Evolutionary conservation across 2,888 invertebrate genomes (phyloP).

Genomic region (Abrostola triplasia): DNA sequence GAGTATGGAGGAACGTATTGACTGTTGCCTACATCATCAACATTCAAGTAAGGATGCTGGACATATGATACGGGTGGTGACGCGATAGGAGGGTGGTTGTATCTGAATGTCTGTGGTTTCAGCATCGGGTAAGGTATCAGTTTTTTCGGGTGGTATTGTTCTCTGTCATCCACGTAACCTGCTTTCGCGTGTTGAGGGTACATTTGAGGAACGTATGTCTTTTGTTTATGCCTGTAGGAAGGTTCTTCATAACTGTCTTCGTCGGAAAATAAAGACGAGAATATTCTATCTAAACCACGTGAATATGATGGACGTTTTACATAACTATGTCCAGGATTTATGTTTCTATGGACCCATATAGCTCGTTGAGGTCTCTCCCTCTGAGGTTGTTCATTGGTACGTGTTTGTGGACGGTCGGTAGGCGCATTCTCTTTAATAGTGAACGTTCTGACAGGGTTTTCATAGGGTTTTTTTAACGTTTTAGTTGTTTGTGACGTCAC

Average conservation of each 20-base stretch:
- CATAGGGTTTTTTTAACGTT: conserved; percentile 80
- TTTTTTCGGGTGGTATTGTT: conserved; percentile 72
- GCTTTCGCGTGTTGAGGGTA: conserved; percentile 71
- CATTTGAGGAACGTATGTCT: conserved; percentile 58
- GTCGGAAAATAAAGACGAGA: conserved; percentile 78
- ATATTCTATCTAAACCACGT: conserved; percentile 76
- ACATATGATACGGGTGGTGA: conserved; percentile 63
- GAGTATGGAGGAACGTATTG: conserved; percentile 58
- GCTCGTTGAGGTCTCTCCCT: conserved; percentile 71
- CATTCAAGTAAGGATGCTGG: conserved; percentile 69
- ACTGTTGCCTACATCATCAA: conserved; percentile 50
- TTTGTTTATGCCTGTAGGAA: conserved; percentile 64
- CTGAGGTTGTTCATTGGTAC: conserved; percentile 35
- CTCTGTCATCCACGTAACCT: conserved; percentile 64
- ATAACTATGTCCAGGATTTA: conserved; percentile 65
- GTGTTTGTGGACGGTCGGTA: conserved; percentile 57
- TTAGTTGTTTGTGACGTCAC: conserved; percentile 87
- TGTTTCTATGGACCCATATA: conserved; percentile 81
- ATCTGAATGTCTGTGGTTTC: conserved; percentile 69
- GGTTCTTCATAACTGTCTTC: conserved; percentile 70
- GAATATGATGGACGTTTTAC: conserved; percentile 49
- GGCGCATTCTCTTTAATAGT: conserved; percentile 87
- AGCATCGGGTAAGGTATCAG: conserved; percentile 65
- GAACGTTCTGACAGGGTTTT: conserved; percentile 89
- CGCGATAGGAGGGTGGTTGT: conserved; percentile 67